Percentiles rank a stretch among this genome's conserved stretches.
phyloP scores from a whole-genome alignment of 2,888 invertebrate species.

The Sarcophaga carnaria region DNA sequence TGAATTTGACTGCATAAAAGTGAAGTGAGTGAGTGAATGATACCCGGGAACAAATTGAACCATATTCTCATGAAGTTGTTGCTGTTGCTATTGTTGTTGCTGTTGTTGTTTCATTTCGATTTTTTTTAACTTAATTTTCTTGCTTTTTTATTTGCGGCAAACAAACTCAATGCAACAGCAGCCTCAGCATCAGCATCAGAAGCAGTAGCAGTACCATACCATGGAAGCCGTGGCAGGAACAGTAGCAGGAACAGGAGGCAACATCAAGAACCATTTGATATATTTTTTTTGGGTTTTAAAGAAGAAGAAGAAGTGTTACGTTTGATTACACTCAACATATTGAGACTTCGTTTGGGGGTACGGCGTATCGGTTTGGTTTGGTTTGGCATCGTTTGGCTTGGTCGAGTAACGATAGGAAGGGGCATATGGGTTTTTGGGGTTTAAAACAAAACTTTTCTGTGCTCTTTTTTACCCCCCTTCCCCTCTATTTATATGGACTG shows the following conservation, averaged over 20 bases:
- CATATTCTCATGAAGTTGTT: constrained; percentile 31
- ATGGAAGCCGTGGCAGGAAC: no score
- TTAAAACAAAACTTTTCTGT: not conserved
- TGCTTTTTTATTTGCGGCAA: not conserved
- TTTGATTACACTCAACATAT: constrained; percentile 27
- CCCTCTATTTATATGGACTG: no score
- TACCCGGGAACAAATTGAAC: constrained; percentile 26
- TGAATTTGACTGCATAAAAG: constrained; percentile 12
- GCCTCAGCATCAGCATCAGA: no score
- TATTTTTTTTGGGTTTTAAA: not conserved
- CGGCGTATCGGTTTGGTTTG: not conserved
- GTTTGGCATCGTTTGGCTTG: not conserved
- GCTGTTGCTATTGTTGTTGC: not conserved
- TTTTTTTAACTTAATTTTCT: not conserved
- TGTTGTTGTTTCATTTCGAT: constrained; percentile 1
- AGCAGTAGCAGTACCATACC: no score
- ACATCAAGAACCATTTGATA: constrained; percentile 19
- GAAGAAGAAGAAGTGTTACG: not conserved
- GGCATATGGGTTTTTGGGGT: not conserved
- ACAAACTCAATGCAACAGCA: not conserved
- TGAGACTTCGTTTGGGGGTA: not conserved
- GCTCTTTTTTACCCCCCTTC: no score
- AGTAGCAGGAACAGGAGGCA: not conserved
- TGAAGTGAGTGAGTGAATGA: not conserved
- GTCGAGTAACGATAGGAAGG: no score